A percentile compares a stretch with the other conserved stretches of the same genome.
Conservation (phyloP, 2,797 vertebrate genomes). For the Eutrigla gurnardus region DNA sequence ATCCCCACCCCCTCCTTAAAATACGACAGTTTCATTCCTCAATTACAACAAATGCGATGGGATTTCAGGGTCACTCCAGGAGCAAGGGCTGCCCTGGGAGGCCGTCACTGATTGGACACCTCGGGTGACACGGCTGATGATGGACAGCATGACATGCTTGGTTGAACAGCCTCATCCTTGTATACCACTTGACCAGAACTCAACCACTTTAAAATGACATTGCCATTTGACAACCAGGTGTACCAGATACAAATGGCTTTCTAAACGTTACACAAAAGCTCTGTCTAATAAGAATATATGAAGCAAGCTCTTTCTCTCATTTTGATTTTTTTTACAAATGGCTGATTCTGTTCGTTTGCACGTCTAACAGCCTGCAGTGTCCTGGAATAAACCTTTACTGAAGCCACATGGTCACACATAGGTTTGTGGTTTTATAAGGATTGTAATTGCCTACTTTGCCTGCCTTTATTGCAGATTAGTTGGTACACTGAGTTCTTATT, state of each 20-base stretch:
- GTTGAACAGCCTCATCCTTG: slow-evolving; percentile 60
- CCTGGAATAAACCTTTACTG: too few relatives aligned
- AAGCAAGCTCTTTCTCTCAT: background rate
- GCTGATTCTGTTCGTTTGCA: too few relatives aligned
- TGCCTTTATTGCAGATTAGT: background rate
- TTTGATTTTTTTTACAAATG: background rate
- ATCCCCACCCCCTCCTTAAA: background rate
- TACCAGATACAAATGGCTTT: background rate
- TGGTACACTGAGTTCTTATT: background rate
- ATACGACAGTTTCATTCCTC: background rate
- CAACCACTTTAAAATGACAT: background rate
- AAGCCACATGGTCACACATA: background rate
- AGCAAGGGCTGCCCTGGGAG: slow-evolving; percentile 56
- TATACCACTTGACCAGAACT: slow-evolving; percentile 52
- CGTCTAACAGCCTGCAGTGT: too few relatives aligned
- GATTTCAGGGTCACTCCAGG: slow-evolving; percentile 57
- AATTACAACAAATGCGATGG: slow-evolving; percentile 22
- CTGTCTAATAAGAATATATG: background rate
- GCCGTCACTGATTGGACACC: slow-evolving; percentile 76
- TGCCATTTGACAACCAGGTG: background rate
- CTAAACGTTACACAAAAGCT: background rate
- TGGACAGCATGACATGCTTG: slow-evolving; percentile 69
- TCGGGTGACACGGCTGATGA: slow-evolving; percentile 74
- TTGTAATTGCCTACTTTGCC: background rate
- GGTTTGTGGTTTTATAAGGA: background rate